A percentile compares a stretch with the other conserved stretches of the same genome.
phyloP scores from a whole-genome alignment of 2,888 invertebrate species.

The Cylloceria caligata region DNA sequence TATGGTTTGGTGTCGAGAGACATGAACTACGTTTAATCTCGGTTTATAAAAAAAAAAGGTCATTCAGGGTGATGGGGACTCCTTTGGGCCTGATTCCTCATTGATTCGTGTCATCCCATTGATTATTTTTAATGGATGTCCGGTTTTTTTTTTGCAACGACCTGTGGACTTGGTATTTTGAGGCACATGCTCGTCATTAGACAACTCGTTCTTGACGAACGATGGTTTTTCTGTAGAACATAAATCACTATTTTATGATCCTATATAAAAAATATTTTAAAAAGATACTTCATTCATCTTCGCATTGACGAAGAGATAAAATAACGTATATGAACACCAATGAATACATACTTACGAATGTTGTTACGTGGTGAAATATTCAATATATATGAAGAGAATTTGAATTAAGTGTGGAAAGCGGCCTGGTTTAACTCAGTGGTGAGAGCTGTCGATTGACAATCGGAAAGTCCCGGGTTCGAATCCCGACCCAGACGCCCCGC shows the following conservation, averaged over 20 bases:
- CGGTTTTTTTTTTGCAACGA: background rate
- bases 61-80: background rate
- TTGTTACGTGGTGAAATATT: no score
- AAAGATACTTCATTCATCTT: no score
- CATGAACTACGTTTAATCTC: conserved; percentile 31
- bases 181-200: background rate
- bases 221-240: background rate
- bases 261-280: background rate
- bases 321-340: no score
- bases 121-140: background rate
- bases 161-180: background rate
- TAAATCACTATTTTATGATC: background rate
- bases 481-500: no score
- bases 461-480: no score
- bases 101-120: conserved; percentile 14
- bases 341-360: no score
- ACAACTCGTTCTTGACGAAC: background rate
- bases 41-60: background rate
- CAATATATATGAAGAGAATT: no score
- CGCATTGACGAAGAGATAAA: no score
- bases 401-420: no score
- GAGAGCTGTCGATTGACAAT: no score
- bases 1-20: conserved; percentile 15
- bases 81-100: background rate
- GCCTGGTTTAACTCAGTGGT: no score